These are phyloP conservation scores for Vulpes ferrilata DNA, from an alignment of 2,113 vertebrate genomes.

Conservation along the genomic window DNA sequence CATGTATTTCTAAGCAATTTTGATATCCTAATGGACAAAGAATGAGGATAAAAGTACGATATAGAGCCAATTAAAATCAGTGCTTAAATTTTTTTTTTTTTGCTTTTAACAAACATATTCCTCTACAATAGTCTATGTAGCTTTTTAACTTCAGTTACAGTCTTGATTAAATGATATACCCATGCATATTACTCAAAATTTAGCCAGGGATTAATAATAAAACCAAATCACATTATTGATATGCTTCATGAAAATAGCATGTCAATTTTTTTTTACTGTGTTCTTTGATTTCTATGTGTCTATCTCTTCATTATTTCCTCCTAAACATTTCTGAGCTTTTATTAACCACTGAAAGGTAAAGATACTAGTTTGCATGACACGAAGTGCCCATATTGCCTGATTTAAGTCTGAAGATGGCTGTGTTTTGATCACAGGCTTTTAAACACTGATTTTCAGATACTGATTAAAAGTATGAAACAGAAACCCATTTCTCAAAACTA, in stretches of 20 bases:
- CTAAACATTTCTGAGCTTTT: neutral
- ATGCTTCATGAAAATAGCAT: conserved; percentile 15
- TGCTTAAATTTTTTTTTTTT: neutral
- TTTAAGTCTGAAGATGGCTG: conserved; percentile 38
- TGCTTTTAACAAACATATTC: conserved; percentile 41
- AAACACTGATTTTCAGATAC: neutral
- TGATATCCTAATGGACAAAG: conserved; percentile 7
- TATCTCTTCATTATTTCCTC: neutral
- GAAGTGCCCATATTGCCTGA: neutral
- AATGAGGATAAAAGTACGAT: conserved; percentile 36
- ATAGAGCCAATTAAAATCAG: conserved; percentile 19
- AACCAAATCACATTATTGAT: conserved; percentile 24
- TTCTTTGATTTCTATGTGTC: neutral
- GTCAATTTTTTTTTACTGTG: neutral
- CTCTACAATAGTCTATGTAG: conserved; percentile 36
- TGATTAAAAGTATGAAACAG: conserved; percentile 40
- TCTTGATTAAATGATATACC: conserved; percentile 12
- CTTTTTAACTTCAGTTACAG: neutral
- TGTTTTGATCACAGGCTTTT: neutral
- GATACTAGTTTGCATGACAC: conserved; percentile 1
- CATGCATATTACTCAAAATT: neutral
- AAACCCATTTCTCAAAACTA: conserved; percentile 58
- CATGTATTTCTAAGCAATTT: conserved; percentile 21
- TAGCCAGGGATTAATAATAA: conserved; percentile 19
- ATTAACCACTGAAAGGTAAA: neutral